Evolutionary conservation across 2,888 invertebrate genomes (phyloP), one percentile per base, ranked within the genome.

Genomic region (Caradrina kadenii): DNA sequence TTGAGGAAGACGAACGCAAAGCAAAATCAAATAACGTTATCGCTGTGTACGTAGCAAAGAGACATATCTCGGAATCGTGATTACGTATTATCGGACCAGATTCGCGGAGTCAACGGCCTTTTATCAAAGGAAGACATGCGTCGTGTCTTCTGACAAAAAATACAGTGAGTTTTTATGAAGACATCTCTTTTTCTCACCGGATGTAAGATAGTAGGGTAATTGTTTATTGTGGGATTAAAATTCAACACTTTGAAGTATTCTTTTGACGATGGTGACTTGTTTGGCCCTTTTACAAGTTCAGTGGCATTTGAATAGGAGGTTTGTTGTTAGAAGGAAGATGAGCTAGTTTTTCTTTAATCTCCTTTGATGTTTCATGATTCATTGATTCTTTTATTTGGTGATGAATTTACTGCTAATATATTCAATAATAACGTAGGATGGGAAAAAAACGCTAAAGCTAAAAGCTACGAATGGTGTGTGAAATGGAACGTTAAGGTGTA

Each of bases 31-130:
- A 79, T 54, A 75, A 22, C 21, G 69, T 50, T 73, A 80, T 70
- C 81, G 52, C 15, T 58, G 60, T 70, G 54, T 72, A 77, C 73
- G 52, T 55, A 62, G 59, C 63, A 76, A 80, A 83, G 75, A 78
- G 48, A 60, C 63, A 67, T 80, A 82, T 82, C 82, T 71, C 15
- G 42, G 63, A 61, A 80, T 85, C 76, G 75, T 80, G 80, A 85
- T 82, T 83, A 79, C 74, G 56, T 73, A 74, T 68, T 80, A 74
- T 72, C 72, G 63, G 69, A 26, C 69, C 73, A 79, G 81, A 84
- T 87, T 86, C 78, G 83, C 79, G 68, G 69, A 81, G 76, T 86
- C 84, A 85, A 76, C 31, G 88, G 60, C 77, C 86, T 66, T 45
- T 84, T 88, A 88, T 88, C 88, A 82, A 26, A 55, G 21, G 63